phyloP scores from a whole-genome alignment of 2,888 invertebrate species.

The Pammene aurita region DNA sequence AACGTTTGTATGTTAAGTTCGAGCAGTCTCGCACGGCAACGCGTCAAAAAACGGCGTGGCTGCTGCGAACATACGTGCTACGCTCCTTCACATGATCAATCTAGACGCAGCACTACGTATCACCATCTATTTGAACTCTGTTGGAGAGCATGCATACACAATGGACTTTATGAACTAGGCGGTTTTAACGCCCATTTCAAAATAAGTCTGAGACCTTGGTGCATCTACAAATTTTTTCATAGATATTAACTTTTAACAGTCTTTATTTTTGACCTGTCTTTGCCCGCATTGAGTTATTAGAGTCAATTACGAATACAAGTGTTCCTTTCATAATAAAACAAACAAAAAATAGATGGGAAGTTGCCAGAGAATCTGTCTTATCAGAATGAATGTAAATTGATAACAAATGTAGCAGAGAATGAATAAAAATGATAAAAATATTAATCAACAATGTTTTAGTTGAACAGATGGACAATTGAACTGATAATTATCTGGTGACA shows the following conservation, averaged over 20 bases:
- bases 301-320: slow-evolving; percentile 67
- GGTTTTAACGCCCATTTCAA: too few relatives aligned
- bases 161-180: too few relatives aligned
- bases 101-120: too few relatives aligned
- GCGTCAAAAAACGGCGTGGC: too few relatives aligned
- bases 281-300: slow-evolving; percentile 59
- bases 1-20: too few relatives aligned
- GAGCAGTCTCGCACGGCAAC: too few relatives aligned
- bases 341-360: slow-evolving; percentile 49
- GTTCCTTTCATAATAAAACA: slow-evolving; percentile 63
- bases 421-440: slow-evolving; percentile 50
- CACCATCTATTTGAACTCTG: too few relatives aligned
- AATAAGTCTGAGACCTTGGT: too few relatives aligned
- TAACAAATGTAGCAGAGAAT: slow-evolving; percentile 45
- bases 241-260: background rate
- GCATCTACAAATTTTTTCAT: too few relatives aligned
- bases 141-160: too few relatives aligned
- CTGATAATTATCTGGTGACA: slow-evolving; percentile 11
- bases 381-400: slow-evolving; percentile 49
- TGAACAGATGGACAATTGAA: slow-evolving; percentile 25
- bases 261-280: background rate
- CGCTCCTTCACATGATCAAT: too few relatives aligned
- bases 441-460: slow-evolving; percentile 31
- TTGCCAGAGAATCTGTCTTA: slow-evolving; percentile 49
- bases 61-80: too few relatives aligned